Base-by-base conservation (phyloP, 2,888 invertebrate genomes). In the Palloptera scutellata region DNA sequence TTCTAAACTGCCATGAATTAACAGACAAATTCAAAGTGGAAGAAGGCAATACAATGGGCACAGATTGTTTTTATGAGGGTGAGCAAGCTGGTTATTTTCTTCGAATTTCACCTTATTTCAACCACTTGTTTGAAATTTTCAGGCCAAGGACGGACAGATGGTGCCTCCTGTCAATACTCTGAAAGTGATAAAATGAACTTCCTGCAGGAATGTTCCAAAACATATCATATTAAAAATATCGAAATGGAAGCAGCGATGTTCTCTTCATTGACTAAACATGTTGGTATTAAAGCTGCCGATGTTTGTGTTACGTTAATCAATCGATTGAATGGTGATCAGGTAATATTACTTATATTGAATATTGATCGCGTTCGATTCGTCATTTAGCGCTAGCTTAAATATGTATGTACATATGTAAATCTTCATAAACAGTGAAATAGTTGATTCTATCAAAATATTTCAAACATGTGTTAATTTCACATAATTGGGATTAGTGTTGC, bases 51-150 rank as follows among this genome's bases (percentile, higher is more conserved):
- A 94, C 94, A 0, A 88, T 94, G 88, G 90, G 89, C 8, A 88
- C 92, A 0, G 90, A 92, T 77, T 94, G 94, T 78, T 94, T 94
- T 79, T 94, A 94, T 79, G 91, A 93, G 87, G 91, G 91, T 89
- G 69, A 64, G 71, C 57, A 42, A 5, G 41, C 1, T 19, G 8
- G 10, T 19, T 48, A 51, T 40, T 19, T 3, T 15, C 57, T 6
- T 40, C 30, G 0, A 52, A 40, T 17, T 2, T 55, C 58, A 17
- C 30, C 19, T n/a, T 12, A n/a, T 60, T 45, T 43, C 19, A 42
- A n/a, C 19, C 6, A 1, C 10, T 19, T 30, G 8, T 20, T n/a
- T 51, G 4, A 8, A 52, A 20, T 41, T n/a, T 30, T 1, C 40
- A 92, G 92, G 92, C 5, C 93, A 94, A 86, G 92, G 88, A 10